Evolutionary conservation across 2,797 vertebrate genomes (phyloP), one percentile per base, ranked within the genome.

Genomic region (Liasis olivaceus): DNA sequence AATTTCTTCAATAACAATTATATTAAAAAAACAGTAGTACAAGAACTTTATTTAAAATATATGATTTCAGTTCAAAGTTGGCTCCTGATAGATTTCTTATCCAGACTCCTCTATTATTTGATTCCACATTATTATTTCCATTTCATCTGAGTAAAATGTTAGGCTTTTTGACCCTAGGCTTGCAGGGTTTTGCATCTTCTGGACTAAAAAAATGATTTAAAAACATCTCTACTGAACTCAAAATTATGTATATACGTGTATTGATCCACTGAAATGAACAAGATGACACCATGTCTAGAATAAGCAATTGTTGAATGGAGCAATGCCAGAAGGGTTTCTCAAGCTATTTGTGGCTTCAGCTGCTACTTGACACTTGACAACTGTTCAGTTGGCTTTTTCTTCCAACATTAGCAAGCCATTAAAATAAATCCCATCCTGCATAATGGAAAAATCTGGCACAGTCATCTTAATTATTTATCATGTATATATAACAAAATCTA

Each of bases 391-490:
- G 58, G 85, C 31, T 59, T 88, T 60, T 77, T 77, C 66, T 51
- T 90, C 36, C 58, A 84, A 42, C 54, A 22, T 89, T 69, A 91
- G 85, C 51, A 62, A 91, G 26, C 77, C 26, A 77, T 91, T 91
- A 88, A 72, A 87, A 91, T 91, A 87, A 91, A n/a, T 77, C 54
- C 54, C 60, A 42, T 51, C 42, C 66, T 62, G 42, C 66, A 91
- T 62, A 47, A 88, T 88, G 86, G 66, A 77, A 91, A 87, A 88
- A 88, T 88, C 66, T 77, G 91, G 42, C 64, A 88, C n/a, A 86
- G 26, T 12, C 85, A 91, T 88, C 56, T 47, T 56, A 59, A 58
- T 36, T 87, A 87, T 91, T 88, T 31, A 28, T 87, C 36, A 91
- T 81, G 15, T 81, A 69, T 91, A 69, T 81, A 81, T 81, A 81